Base-by-base conservation (phyloP, 35 echinoderm and acorn worm species). In the Eucidaris tribuloides region DNA sequence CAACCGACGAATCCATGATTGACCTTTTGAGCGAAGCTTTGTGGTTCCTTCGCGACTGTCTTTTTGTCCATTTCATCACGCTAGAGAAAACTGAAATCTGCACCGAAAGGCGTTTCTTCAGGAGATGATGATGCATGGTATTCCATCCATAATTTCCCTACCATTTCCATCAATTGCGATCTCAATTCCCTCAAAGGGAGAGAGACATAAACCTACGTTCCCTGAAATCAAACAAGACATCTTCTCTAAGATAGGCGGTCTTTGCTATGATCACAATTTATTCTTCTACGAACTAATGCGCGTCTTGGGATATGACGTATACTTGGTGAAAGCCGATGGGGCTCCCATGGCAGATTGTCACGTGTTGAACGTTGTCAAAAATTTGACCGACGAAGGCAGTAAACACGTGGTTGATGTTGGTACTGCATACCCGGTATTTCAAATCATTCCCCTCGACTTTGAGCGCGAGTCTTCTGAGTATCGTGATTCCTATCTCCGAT, bases 331-430 rank as follows among this genome's bases (percentile, higher is more conserved):
- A 18, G 79, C 19, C 34, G 82, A 85, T 24, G 79, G 85, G 15
- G 68, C 45, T 6, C n/a, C n/a, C n/a, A 37, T 42, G 15, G 2
- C 20, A 22, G 46, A 79, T 33, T 62, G 81, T 43, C 91, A 93
- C 23, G 35, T 80, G 11, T 52, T 81, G 6, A 20, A 52, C 45
- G 25, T 88, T 44, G 91, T 80, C 11, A 24, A 55, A 22, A 70
- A 93, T 42, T 34, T 88, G 2, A 46, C 56, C 30, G 71, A 41
- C 7, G 41, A 42, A 18, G 91, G 85, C 19, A 87, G 85, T 78
- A 41, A 18, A 40, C 79, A 88, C 58, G 78, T 88, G 17, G 79
- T 88, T 13, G 91, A 93, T 55, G 85, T 93, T 3, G 91, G 85
- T 13, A 63, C 78, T 84, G 91, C 79, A 14, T 93, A 88, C 87